Conservation (phyloP, 2,113 vertebrate species). For the Syrrhaptes paradoxus region DNA sequence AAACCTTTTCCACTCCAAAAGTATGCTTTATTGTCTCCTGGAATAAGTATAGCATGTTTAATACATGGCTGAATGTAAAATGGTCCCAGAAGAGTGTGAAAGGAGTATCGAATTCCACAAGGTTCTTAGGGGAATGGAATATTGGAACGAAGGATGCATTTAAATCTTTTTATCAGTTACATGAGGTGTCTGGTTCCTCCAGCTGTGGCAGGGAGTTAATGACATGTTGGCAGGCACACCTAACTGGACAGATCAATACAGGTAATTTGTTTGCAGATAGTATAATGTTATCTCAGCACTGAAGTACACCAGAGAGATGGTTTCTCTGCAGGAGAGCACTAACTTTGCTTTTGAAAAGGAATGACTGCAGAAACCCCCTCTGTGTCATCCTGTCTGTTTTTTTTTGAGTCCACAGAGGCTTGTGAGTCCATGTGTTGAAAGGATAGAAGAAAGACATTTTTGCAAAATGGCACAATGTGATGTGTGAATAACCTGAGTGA, state of each 20-base stretch:
- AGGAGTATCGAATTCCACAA: neutral
- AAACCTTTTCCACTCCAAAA: neutral
- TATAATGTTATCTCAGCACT: neutral
- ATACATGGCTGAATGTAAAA: neutral
- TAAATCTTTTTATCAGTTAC: neutral
- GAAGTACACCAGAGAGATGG: neutral
- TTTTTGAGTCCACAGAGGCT: neutral
- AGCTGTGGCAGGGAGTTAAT: neutral
- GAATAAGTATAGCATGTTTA: neutral
- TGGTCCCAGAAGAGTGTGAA: neutral
- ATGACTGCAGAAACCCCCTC: neutral
- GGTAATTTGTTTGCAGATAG: constrained; percentile 10
- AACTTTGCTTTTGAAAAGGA: neutral
- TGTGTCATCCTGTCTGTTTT: neutral
- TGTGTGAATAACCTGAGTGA: neutral
- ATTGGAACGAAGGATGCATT: neutral
- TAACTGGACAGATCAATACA: neutral
- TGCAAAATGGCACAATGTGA: neutral
- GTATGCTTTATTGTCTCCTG: neutral
- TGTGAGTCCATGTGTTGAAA: rapidly evolving
- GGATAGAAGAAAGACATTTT: neutral
- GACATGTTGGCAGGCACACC: constrained; percentile 1
- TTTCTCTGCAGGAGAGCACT: neutral
- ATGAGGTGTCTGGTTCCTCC: neutral
- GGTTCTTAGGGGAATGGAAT: neutral